Evolutionary conservation across 1,140 invertebrate genomes (phyloP).

Genomic region (Panagrolaimus sp.): DNA sequence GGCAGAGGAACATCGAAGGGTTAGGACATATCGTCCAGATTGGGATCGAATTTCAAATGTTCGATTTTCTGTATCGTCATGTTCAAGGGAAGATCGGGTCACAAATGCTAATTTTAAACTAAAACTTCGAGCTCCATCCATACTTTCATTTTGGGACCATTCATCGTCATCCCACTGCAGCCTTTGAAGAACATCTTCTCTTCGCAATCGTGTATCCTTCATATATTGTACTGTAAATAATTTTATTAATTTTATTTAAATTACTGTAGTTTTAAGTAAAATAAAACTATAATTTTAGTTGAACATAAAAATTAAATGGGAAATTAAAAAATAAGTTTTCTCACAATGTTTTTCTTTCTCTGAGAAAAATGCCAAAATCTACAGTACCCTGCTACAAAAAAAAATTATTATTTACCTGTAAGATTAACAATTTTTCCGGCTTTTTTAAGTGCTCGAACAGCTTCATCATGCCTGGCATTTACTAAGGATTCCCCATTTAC

Average conservation of each 20-base stretch:
- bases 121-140: constrained; percentile 36
- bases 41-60: constrained; percentile 56
- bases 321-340: too few relatives aligned
- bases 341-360: too few relatives aligned
- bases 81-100: constrained; percentile 51
- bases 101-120: constrained; percentile 51
- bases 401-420: constrained; percentile 74
- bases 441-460: constrained; percentile 88
- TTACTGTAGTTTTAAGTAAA: too few relatives aligned
- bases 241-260: too few relatives aligned
- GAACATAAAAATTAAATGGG: too few relatives aligned
- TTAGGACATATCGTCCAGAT: constrained; percentile 49
- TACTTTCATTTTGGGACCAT: constrained; percentile 12
- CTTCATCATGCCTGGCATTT: constrained; percentile 95
- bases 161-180: constrained; percentile 74
- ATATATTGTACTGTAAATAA: constrained; percentile 91
- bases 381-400: too few relatives aligned
- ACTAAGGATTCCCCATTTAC: constrained; percentile 90
- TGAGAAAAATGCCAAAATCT: too few relatives aligned
- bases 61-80: constrained; percentile 50
- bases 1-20: constrained; percentile 45
- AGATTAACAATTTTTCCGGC: constrained; percentile 93
- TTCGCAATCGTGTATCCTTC: constrained; percentile 90
- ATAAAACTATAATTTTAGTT: too few relatives aligned
- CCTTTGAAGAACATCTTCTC: constrained; percentile 88